Percentiles rank a stretch among this genome's conserved stretches.
Evolutionary conservation across 2,888 invertebrate species (phyloP).

Genomic region (Kuschelorhynchus macadamiae): DNA sequence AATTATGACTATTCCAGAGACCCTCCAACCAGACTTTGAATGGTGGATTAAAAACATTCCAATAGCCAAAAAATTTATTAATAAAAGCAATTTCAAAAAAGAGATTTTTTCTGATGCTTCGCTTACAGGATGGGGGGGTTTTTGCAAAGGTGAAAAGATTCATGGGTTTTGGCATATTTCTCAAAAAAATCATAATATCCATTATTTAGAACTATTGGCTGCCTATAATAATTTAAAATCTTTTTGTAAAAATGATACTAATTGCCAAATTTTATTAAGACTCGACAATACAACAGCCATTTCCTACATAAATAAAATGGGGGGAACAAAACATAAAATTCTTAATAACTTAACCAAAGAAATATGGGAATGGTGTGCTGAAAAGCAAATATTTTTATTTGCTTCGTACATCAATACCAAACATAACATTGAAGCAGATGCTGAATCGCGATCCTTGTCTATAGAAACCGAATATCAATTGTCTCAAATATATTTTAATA

Average conservation of each 20-base stretch:
- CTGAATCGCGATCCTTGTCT: constrained; percentile 15
- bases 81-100: not conserved
- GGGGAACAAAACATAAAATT: constrained; percentile 42
- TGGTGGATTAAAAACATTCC: not conserved
- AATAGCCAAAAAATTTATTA: not conserved
- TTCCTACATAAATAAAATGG: constrained; percentile 23
- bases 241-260: not conserved
- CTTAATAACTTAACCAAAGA: constrained; percentile 49
- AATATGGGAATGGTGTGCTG: constrained; percentile 48
- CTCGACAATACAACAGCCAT: constrained; percentile 33
- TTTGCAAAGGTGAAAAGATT: constrained; percentile 7
- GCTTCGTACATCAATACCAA: constrained; percentile 21
- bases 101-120: constrained; percentile 18
- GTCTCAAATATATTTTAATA: not conserved
- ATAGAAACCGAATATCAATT: constrained; percentile 25
- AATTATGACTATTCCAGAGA: not conserved
- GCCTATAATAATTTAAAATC: not conserved
- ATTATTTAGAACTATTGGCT: not conserved
- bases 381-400: constrained; percentile 21
- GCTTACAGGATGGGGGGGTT: constrained; percentile 18
- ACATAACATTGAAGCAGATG: constrained; percentile 29
- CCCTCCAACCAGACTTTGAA: not conserved
- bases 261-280: constrained; percentile 22
- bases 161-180: constrained; percentile 3
- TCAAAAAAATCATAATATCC: constrained; percentile 6